Base-by-base conservation (phyloP, 2,888 invertebrate species). In the Drosophila algonquin region DNA sequence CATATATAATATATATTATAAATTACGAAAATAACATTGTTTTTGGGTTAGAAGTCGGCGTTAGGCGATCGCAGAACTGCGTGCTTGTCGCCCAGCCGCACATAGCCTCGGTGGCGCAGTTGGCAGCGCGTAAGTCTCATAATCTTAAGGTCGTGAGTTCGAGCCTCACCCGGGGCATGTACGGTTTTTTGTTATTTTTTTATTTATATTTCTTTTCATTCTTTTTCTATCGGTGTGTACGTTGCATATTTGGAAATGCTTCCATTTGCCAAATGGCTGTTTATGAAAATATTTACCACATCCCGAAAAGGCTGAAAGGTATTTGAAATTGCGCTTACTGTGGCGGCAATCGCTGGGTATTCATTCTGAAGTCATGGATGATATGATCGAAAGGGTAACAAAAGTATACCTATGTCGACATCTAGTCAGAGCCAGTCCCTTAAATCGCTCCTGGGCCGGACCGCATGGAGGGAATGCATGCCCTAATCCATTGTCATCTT, bases 81-180 rank as follows among this genome's bases (percentile, higher is more conserved):
- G 64, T 47, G 69, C 70, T 62, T 68, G 79, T 3, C 64, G 69
- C 60, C 56, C 30, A 1, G n/a, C 1, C 24, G 30, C 5, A 10
- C 75, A 87, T 79, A 79, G 92, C 91, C 91, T 91, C 91, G 91
- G 89, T 91, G 91, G 91, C 91, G 91, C 91, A 92, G 91, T 91
- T 85, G 91, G 91, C 89, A 91, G 91, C 91, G 91, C 91, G 91
- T 91, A 91, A 91, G 91, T 91, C 91, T 92, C 92, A 91, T 92
- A 92, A 92, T 92, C 92, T 91, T 91, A 92, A 92, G 91, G 91
- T 92, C 89, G 90, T 91, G 90, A 91, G 90, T 91, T 91, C 91
- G 87, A 91, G 90, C 91, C 90, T 90, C 90, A 90, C 91, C 83
- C 90, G 91, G 91, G 91, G 90, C 91, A 90, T 80, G 77, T 80